Evolutionary conservation across 1,140 invertebrate genomes (phyloP), one percentile per base, ranked within the genome.

Genomic region (Lordiphosa collinella): DNA sequence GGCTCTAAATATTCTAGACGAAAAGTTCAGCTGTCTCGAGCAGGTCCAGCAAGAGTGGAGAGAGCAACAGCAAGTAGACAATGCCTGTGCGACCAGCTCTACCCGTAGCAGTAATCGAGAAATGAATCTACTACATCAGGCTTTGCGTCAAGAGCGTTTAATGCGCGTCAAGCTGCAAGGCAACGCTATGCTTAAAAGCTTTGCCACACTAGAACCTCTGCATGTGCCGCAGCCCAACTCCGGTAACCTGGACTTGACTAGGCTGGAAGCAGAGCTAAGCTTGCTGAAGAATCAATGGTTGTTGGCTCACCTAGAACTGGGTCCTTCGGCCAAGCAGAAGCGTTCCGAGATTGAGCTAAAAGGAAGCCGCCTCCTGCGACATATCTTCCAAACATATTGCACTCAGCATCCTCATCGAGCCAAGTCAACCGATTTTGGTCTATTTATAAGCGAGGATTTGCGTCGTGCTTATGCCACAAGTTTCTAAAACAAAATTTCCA

Each of bases 301-400:
- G 4, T 52, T 84, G 4, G 58, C 78, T 12, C 57, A 84, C 2
- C 43, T 84, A 5, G 59, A 84, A 9, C 52, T 84, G 40, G 68
- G 63, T 0, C 36, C 54, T 5, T 16, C 34, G 7, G 67, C 56
- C 1, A n/a, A 25, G 2, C 52, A 52, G 10, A 49, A 53, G n/a
- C 78, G 78, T 9, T 10, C 50, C 7, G 57, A 63, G 10, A 68
- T 84, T 31, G 64, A 84, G 43, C 37, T 60, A 40, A 64, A 72
- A 49, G 68, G 71, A 31, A 84, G 59, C 44, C 72, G 55, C 5
- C 31, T 84, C 11, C 37, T 84, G 63, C 72, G 78, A 78, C 68
- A 84, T 73, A 84, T 84, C 78, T 84, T 84, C 67, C 72, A 84
- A 36, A 55, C 84, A 60, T 87, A 87, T 63, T 87, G 72, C 60